phyloP scores from a whole-genome alignment of 2,113 vertebrate genomes.

The Nibea albiflora region DNA sequence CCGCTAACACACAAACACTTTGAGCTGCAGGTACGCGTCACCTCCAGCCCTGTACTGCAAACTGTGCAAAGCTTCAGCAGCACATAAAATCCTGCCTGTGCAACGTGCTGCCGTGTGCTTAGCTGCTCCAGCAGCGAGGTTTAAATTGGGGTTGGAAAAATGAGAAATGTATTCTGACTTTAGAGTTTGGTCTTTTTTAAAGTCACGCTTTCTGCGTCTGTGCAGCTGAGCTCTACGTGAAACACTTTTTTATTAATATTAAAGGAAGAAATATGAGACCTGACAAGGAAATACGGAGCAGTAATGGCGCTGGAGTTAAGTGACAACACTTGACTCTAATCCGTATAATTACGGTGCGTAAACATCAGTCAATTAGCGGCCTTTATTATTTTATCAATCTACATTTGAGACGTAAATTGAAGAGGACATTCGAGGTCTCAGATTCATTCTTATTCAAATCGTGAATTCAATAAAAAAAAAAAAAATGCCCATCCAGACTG shows the following conservation, averaged over 20 bases:
- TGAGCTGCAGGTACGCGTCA: neutral
- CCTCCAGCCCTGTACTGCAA: neutral
- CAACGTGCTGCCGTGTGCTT: neutral
- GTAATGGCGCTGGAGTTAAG: neutral
- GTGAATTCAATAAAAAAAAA: slow-evolving; percentile 45
- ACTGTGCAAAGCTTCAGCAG: neutral
- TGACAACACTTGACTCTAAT: neutral
- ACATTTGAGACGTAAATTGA: slow-evolving; percentile 42
- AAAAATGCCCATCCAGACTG: slow-evolving; percentile 27
- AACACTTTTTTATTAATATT: neutral
- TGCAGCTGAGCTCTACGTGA: neutral
- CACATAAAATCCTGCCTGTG: neutral
- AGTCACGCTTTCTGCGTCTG: neutral
- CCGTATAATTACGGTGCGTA: neutral
- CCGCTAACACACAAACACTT: neutral
- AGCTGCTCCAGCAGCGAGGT: neutral
- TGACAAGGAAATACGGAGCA: too few species aligned
- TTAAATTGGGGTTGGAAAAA: neutral
- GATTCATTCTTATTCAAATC: slow-evolving; percentile 52
- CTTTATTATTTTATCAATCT: slow-evolving; percentile 31
- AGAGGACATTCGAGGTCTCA: neutral
- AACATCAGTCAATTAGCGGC: slow-evolving; percentile 14
- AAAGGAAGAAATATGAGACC: too few species aligned
- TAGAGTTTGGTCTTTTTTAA: neutral
- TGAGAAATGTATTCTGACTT: neutral